Evolutionary conservation across 2,113 vertebrate species (phyloP).

Genomic region (Phaethon lepturus): DNA sequence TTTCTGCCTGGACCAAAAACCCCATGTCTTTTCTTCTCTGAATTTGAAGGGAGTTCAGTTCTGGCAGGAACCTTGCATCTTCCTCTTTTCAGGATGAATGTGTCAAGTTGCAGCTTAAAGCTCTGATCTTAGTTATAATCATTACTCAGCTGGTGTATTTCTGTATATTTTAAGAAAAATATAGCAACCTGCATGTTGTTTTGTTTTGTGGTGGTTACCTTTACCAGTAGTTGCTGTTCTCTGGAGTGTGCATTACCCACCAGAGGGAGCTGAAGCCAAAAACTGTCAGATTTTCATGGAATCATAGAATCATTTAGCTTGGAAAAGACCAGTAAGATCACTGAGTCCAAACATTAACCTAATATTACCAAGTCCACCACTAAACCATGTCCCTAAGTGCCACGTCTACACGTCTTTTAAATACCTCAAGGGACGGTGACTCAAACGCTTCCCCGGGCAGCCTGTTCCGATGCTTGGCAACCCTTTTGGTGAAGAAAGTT

Average conservation of each 20-base stretch:
- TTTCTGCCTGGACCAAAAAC: not conserved
- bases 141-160: not conserved
- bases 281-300: not conserved
- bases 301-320: not conserved
- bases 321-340: not conserved
- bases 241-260: not conserved
- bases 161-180: not conserved
- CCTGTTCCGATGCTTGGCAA: not conserved
- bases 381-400: not conserved
- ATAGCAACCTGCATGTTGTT: not conserved
- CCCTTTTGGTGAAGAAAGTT: not conserved
- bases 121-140: not conserved
- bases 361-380: not conserved
- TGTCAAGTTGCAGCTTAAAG: not conserved
- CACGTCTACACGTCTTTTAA: not conserved
- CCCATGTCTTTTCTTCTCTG: not conserved
- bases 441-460: not conserved
- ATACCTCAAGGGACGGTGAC: not conserved
- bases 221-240: not conserved
- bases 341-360: not conserved
- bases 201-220: not conserved
- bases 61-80: not conserved
- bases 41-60: not conserved
- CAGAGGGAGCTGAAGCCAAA: slow-evolving; percentile 47
- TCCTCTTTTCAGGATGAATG: not conserved